A percentile compares a stretch with the other conserved stretches of the same genome.
phyloP scores from a whole-genome alignment of 2,797 vertebrate genomes.

The Micrastur ruficollis region DNA sequence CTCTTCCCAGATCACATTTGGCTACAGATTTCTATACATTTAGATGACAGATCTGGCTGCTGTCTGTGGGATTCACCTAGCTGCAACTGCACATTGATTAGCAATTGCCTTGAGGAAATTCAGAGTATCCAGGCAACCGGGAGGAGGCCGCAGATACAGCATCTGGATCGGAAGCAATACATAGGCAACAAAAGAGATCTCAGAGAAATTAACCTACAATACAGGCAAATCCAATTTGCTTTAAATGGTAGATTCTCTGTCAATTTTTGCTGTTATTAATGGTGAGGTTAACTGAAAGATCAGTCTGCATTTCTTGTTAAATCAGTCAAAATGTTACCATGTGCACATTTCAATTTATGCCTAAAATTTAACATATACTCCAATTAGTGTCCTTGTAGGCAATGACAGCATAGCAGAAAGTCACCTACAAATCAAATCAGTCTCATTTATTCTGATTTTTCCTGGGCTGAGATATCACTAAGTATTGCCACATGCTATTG shows the following conservation, averaged over 20 bases:
- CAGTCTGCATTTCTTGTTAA: not conserved
- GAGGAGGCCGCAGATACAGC: constrained; percentile 36
- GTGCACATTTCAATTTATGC: not conserved
- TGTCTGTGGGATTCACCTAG: constrained; percentile 67
- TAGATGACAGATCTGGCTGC: constrained; percentile 59
- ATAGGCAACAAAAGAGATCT: not conserved
- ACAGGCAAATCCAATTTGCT: not conserved
- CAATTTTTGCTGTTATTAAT: not conserved
- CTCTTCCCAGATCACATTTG: constrained; percentile 30
- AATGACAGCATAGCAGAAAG: not conserved
- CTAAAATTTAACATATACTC: not conserved
- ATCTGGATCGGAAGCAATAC: constrained; percentile 55
- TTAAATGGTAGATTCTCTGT: not conserved
- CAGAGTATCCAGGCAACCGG: constrained; percentile 68
- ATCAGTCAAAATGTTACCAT: not conserved
- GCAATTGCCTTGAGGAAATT: constrained; percentile 68
- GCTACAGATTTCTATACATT: constrained; percentile 37
- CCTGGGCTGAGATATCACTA: not conserved
- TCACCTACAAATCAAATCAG: not conserved
- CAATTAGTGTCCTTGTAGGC: not conserved
- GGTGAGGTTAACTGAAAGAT: not conserved
- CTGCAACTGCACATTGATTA: constrained; percentile 72
- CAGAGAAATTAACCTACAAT: not conserved
- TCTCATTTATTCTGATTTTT: not conserved
- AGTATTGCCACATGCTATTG: not conserved